These are phyloP conservation scores for Bergia sp. DNA, from an alignment of 92 coral and sea anemone species.

Conservation along the genomic window DNA sequence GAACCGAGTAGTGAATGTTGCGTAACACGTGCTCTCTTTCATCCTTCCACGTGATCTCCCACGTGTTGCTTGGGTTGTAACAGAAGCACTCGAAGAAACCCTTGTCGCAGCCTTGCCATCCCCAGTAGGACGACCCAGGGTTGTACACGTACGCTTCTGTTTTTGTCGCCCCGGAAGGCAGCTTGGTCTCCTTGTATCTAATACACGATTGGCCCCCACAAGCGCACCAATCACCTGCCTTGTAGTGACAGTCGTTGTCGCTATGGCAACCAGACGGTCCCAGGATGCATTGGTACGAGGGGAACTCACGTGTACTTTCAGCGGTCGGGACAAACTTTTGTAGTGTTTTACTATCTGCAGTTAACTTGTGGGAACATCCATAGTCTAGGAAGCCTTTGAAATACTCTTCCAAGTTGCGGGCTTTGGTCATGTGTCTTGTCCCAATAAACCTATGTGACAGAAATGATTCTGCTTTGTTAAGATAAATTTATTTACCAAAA, in stretches of 20 bases:
- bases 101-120: conserved; percentile 1
- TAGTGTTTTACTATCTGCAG: conserved; percentile 9
- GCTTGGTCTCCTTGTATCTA: neutral
- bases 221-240: neutral
- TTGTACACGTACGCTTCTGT: neutral
- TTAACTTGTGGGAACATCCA: conserved; percentile 38
- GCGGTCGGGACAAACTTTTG: conserved; percentile 43
- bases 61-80: conserved; percentile 10
- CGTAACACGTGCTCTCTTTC: conserved; percentile 11
- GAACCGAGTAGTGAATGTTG: neutral
- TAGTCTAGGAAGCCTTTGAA: conserved; percentile 57
- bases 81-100: neutral
- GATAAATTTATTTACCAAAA: neutral
- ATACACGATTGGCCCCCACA: conserved; percentile 29
- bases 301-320: conserved; percentile 30
- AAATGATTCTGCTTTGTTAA: too few relatives aligned
- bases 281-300: conserved; percentile 46
- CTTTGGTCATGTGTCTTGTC: conserved; percentile 29
- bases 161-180: neutral
- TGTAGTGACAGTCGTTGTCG: conserved; percentile 47
- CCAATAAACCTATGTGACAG: conserved; percentile 34
- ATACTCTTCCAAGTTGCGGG: conserved; percentile 49
- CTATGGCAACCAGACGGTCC: conserved; percentile 42
- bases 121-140: neutral
- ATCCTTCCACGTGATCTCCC: conserved; percentile 7